Evolutionary conservation across 2,113 vertebrate genomes (phyloP).

Genomic region (Bambusicola thoracicus): DNA sequence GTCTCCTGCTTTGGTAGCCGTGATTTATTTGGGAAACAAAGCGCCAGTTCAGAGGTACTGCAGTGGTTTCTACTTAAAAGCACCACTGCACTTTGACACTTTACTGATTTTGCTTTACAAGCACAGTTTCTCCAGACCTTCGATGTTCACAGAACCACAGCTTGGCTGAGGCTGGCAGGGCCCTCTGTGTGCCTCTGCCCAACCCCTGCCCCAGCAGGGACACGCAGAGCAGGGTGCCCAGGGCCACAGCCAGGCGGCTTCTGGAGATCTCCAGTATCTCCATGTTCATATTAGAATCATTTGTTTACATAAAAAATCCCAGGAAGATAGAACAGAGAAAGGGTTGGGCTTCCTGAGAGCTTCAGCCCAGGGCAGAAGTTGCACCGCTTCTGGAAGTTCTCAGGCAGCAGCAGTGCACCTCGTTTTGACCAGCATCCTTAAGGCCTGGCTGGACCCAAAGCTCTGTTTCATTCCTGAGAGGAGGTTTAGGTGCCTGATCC

Average conservation of each 20-base stretch:
- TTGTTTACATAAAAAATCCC: not conserved
- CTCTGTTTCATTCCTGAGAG: not conserved
- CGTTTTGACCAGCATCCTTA: not conserved
- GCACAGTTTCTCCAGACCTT: not conserved
- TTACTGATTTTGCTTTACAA: conserved; percentile 9
- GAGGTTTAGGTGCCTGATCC: not conserved
- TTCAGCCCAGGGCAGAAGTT: not conserved
- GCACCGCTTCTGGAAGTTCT: not conserved
- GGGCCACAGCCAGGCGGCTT: not conserved
- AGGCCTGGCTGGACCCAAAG: not conserved
- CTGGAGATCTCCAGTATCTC: not conserved
- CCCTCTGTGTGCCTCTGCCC: not conserved
- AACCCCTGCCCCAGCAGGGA: not conserved
- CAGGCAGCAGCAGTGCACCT: not conserved
- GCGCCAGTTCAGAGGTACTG: not conserved
- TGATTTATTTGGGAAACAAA: conserved; percentile 47
- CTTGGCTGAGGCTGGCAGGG: not conserved
- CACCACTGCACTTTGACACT: not conserved
- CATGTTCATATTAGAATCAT: not conserved
- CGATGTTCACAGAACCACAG: not conserved
- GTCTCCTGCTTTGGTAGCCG: not conserved
- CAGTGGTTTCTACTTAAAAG: not conserved
- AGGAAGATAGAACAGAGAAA: not conserved
- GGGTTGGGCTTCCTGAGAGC: not conserved
- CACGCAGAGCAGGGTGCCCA: not conserved